Evolutionary conservation across 1,140 invertebrate species (phyloP).

Genomic region (Zophobas atratus): DNA sequence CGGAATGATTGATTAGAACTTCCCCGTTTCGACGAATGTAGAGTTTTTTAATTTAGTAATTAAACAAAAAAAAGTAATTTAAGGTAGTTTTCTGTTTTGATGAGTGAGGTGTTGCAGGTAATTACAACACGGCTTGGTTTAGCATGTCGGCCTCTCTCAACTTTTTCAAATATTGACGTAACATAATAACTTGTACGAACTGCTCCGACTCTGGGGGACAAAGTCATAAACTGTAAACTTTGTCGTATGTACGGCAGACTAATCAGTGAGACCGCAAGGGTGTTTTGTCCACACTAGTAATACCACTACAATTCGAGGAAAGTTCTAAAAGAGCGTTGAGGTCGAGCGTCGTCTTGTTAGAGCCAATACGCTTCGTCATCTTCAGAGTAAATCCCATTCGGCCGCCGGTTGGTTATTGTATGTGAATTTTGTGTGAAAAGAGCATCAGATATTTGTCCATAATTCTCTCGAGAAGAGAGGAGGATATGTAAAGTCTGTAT

Average conservation of each 20-base stretch:
- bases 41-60: conserved; percentile 14
- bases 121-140: too few species aligned
- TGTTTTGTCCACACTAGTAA: conserved; percentile 12
- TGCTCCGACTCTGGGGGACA: background rate
- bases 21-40: background rate
- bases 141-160: too few species aligned
- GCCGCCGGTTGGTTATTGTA: conserved; percentile 1
- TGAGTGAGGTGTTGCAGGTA: too few species aligned
- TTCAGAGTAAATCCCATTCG: conserved; percentile 34
- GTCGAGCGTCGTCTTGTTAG: conserved; percentile 14
- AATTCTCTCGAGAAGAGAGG: conserved; percentile 30
- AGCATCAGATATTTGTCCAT: conserved; percentile 36
- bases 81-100: background rate
- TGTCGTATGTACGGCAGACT: background rate
- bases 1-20: conserved; percentile 50
- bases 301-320: conserved; percentile 6
- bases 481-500: conserved; percentile 28
- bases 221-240: background rate
- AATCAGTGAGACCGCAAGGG: conserved; percentile 4
- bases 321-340: background rate
- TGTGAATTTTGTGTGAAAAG: conserved; percentile 33
- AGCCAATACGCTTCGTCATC: conserved; percentile 24
- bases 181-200: too few species aligned
- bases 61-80: conserved; percentile 24
- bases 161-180: too few species aligned